Evolutionary conservation across 2,797 vertebrate genomes (phyloP).

Genomic region (Hydrolagus colliei): DNA sequence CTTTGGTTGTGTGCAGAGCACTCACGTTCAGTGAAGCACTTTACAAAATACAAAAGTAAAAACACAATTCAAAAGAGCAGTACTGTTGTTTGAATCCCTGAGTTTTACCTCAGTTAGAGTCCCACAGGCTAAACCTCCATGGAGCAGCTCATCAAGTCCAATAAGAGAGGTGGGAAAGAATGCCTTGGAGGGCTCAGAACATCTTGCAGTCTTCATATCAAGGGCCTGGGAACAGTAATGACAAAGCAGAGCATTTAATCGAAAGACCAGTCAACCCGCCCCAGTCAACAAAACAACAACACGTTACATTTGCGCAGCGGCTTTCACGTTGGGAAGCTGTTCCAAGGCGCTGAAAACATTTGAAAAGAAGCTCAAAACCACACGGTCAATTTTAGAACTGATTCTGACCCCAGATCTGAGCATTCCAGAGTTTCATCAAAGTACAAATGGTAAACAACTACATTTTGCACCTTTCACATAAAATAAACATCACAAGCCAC

Average conservation of each 20-base stretch:
- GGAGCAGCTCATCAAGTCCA: slow-evolving; percentile 58
- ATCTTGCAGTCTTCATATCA: slow-evolving; percentile 51
- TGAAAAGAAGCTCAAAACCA: too few species aligned
- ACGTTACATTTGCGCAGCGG: too few species aligned
- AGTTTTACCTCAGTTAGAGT: slow-evolving; percentile 69
- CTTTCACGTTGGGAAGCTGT: too few species aligned
- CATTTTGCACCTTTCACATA: too few species aligned
- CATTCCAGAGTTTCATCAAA: too few species aligned
- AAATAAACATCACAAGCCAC: too few species aligned
- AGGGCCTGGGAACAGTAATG: slow-evolving; percentile 47
- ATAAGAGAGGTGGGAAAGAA: slow-evolving; percentile 60
- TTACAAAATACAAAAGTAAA: neutral
- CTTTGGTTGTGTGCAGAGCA: too few species aligned
- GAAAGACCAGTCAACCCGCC: neutral
- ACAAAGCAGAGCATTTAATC: neutral
- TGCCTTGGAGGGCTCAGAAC: slow-evolving; percentile 38
- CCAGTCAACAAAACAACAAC: neutral
- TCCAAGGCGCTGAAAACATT: too few species aligned
- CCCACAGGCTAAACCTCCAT: slow-evolving; percentile 65
- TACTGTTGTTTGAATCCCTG: neutral
- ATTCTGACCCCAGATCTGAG: too few species aligned
- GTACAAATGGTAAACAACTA: too few species aligned
- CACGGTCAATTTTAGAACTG: too few species aligned
- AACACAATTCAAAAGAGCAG: neutral
- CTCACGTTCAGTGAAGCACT: neutral